phyloP scores from a whole-genome alignment of 2,113 vertebrate genomes.

The Glaucidium brasilianum region DNA sequence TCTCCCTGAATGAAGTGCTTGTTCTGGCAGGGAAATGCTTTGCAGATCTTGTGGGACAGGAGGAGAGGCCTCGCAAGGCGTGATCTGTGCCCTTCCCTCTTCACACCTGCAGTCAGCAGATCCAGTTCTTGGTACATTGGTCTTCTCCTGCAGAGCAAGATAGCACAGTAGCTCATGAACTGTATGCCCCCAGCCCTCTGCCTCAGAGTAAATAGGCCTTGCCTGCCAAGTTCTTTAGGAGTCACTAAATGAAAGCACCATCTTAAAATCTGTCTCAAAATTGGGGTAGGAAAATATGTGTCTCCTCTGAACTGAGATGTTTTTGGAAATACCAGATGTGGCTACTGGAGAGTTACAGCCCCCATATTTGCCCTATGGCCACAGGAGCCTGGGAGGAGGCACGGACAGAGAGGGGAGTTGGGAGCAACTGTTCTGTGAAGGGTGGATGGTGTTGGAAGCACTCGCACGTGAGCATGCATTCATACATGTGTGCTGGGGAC shows the following conservation, averaged over 20 bases:
- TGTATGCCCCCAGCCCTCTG: neutral
- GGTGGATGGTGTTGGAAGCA: neutral
- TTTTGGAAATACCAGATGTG: neutral
- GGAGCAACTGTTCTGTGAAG: neutral
- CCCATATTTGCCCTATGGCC: neutral
- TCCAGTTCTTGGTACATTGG: neutral
- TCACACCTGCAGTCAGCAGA: neutral
- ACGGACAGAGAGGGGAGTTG: neutral
- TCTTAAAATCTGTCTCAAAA: neutral
- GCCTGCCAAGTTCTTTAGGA: neutral
- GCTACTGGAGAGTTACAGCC: neutral
- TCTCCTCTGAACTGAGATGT: neutral
- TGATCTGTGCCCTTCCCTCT: neutral
- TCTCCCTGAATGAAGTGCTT: neutral
- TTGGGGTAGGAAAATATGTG: rapidly evolving
- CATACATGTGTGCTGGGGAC: neutral
- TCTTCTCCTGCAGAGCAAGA: neutral
- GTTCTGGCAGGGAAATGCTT: neutral
- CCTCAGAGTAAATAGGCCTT: neutral
- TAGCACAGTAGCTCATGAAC: neutral
- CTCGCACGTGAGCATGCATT: neutral
- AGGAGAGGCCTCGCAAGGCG: neutral
- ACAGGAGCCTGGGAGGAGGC: neutral
- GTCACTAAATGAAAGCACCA: neutral
- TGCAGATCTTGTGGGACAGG: neutral